These are phyloP conservation scores for Cryptocephalus primarius DNA, from an alignment of 2,888 invertebrate species.

Conservation along the genomic window DNA sequence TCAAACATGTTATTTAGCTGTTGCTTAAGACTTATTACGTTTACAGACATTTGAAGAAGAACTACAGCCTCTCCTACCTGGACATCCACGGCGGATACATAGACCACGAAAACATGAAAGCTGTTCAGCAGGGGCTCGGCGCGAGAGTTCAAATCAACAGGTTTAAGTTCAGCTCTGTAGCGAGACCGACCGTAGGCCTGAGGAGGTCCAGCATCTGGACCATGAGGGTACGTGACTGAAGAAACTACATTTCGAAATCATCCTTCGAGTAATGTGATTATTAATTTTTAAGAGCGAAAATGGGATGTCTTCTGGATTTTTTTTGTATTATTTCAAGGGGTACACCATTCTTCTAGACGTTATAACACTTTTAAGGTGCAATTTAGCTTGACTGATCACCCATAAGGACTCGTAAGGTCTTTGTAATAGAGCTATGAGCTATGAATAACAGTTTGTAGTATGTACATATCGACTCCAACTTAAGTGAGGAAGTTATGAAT, in stretches of 20 bases:
- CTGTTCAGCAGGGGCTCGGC: constrained; percentile 44
- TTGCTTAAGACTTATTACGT: background rate
- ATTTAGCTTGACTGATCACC: no score
- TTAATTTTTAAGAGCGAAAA: no score
- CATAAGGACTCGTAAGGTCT: no score
- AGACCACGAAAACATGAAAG: constrained; percentile 42
- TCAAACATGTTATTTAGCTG: background rate
- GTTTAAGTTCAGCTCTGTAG: constrained; percentile 73
- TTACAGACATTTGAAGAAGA: constrained; percentile 40
- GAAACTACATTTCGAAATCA: background rate
- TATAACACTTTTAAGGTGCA: no score
- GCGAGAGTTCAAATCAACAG: constrained; percentile 57
- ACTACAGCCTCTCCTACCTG: constrained; percentile 57
- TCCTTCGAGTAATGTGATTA: no score
- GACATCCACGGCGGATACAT: constrained; percentile 80
- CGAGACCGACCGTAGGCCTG: constrained; percentile 80
- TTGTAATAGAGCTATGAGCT: no score
- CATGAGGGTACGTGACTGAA: constrained; percentile 65
- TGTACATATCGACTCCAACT: no score
- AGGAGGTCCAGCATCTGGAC: constrained; percentile 87
- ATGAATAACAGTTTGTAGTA: no score
- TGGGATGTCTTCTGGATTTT: no score
- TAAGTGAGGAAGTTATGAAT: no score
- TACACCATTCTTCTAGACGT: no score
- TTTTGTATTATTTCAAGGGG: no score